Percentiles rank a stretch among this genome's conserved stretches.
phyloP scores from a whole-genome alignment of 2,113 vertebrate genomes.

The Brienomyrus brachyistius region DNA sequence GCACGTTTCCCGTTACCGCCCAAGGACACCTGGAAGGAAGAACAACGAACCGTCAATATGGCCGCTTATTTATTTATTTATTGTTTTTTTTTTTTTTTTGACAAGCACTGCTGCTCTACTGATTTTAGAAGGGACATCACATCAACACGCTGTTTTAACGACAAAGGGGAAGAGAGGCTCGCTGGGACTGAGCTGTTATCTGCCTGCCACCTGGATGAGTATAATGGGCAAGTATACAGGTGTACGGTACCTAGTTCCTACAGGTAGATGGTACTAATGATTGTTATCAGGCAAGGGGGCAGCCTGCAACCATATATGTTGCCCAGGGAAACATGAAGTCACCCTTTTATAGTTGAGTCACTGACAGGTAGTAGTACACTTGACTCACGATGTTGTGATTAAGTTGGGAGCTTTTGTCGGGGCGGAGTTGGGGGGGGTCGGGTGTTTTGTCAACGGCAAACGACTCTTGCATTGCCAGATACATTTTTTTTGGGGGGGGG shows the following conservation, averaged over 20 bases:
- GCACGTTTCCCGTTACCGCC: slow-evolving; percentile 32
- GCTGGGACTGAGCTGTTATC: slow-evolving; percentile 34
- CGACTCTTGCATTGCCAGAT: slow-evolving; percentile 16
- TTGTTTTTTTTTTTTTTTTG: slow-evolving; percentile 35
- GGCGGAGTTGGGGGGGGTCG: no score
- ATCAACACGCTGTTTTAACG: slow-evolving; percentile 40
- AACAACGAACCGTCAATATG: slow-evolving; percentile 35
- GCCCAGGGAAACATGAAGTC: not conserved
- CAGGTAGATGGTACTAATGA: slow-evolving; percentile 44
- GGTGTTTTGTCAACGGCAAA: not conserved
- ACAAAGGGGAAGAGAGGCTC: slow-evolving; percentile 51
- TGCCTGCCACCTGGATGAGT: slow-evolving; percentile 51
- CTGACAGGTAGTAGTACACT: slow-evolving; percentile 28
- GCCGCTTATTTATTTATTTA: slow-evolving; percentile 30
- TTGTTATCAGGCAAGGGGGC: slow-evolving; percentile 45
- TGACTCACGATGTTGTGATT: slow-evolving; percentile 25
- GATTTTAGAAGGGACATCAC: slow-evolving; percentile 47
- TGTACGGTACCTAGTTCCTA: slow-evolving; percentile 15
- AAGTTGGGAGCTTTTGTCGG: not conserved
- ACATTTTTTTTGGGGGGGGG: no score
- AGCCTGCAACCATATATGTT: slow-evolving; percentile 20
- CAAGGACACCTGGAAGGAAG: slow-evolving; percentile 59
- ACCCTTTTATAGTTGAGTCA: slow-evolving; percentile 12
- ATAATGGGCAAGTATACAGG: slow-evolving; percentile 27
- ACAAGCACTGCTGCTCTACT: slow-evolving; percentile 53